Percentiles rank a stretch among this genome's conserved stretches.
Conservation (phyloP, 2,888 invertebrate genomes). For the Eristalis intricaria region DNA sequence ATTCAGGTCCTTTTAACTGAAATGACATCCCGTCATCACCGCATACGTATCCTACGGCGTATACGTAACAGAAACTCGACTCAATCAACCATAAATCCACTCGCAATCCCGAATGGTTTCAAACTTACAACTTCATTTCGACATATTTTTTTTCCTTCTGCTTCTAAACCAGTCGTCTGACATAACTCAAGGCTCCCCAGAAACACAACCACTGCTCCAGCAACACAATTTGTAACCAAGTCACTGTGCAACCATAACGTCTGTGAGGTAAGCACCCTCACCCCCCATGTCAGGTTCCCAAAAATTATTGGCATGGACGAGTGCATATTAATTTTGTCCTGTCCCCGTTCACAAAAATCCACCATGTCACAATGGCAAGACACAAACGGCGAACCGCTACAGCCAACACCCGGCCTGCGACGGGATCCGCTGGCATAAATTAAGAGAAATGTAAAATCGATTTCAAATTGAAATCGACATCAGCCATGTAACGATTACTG, state of each 20-base stretch:
- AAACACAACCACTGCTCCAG: not conserved
- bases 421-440: slow-evolving; percentile 56
- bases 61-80: slow-evolving; percentile 43
- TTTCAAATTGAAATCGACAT: slow-evolving; percentile 67
- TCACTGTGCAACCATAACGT: slow-evolving; percentile 1
- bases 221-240: slow-evolving; percentile 37
- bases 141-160: not conserved
- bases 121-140: slow-evolving; percentile 30
- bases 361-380: slow-evolving; percentile 42
- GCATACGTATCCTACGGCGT: slow-evolving; percentile 24
- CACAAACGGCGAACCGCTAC: slow-evolving; percentile 25
- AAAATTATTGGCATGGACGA: slow-evolving; percentile 39
- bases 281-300: slow-evolving; percentile 10
- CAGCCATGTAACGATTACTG: slow-evolving; percentile 54
- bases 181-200: not conserved
- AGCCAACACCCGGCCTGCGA: slow-evolving; percentile 28
- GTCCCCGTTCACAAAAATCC: slow-evolving; percentile 29
- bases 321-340: slow-evolving; percentile 48
- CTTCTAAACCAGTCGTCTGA: slow-evolving; percentile 6
- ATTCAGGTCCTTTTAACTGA: not conserved
- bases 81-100: slow-evolving; percentile 40
- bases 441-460: slow-evolving; percentile 71
- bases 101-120: slow-evolving; percentile 31
- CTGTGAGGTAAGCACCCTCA: not conserved
- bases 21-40: not conserved